Base-by-base conservation (phyloP, 92 coral and sea anemone species). In the Actinostola sp. region DNA sequence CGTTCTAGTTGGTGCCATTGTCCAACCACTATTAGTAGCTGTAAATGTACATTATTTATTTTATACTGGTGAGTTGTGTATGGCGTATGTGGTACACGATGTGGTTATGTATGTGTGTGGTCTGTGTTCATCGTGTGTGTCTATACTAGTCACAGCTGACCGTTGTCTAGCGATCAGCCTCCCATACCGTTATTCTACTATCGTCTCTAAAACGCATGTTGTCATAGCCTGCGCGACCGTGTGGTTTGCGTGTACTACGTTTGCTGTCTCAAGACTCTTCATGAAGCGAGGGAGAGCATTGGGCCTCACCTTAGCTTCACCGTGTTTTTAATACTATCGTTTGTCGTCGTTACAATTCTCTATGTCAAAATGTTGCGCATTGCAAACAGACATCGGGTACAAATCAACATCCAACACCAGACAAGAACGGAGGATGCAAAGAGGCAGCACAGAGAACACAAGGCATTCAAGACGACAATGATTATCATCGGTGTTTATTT, bases 321-420 rank as follows among this genome's bases (percentile, higher is more conserved):
- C 19, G 54, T 48, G 5, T 45, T 53, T 8, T 48, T 66, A 32
- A 44, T 30, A 0, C 2, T 66, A 1, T 45, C 72, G 1, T 66
- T 66, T 29, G n/a, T 28, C 27, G 41, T 29, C 16, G 72, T 66
- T 16, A 26, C 38, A 9, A 13, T 48, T 28, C 27, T 66, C 34
- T 66, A 66, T 43, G 34, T 66, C 13, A 48, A 66, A 19, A 66
- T 66, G 72, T 26, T 48, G n/a, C 41, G 72, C 43, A 66, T 66
- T 5, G 72, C 72, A 12, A 66, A 66, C 15, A 8, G 72, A 44
- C 72, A 66, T 48, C 72, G 38, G 7, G 19, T 16, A 2, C 58
- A 29, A 15, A 65, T 65, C 48, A 43, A 10, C 38, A 25, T 20
- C 23, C 71, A 65, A 41, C 23, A 42, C 71, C n/a, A n/a, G n/a